These are phyloP conservation scores for Sycophila texana DNA, from an alignment of 2,888 invertebrate species.

Conservation along the genomic window DNA sequence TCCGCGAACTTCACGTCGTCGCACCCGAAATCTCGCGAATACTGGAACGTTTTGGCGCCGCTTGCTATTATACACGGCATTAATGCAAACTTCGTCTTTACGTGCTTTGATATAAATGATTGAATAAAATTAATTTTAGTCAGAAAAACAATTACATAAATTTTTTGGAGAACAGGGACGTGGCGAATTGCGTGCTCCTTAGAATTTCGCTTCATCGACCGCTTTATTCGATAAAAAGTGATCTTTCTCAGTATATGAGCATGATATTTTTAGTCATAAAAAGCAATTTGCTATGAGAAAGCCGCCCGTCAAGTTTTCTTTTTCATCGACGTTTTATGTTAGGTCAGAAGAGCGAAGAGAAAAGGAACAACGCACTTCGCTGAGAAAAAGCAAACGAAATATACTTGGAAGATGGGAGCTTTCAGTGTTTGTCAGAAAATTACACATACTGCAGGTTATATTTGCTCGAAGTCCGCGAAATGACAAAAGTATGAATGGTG, in stretches of 20 bases:
- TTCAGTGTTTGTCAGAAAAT: conserved; percentile 26
- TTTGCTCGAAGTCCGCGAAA: conserved; percentile 3
- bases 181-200: neutral
- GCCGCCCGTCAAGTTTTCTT: neutral
- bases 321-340: conserved; percentile 35
- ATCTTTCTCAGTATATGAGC: conserved; percentile 27
- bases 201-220: neutral
- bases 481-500: neutral
- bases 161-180: too few relatives aligned
- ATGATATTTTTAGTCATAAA: conserved; percentile 50
- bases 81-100: neutral
- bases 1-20: too few relatives aligned
- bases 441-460: conserved; percentile 16
- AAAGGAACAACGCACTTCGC: neutral
- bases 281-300: conserved; percentile 40
- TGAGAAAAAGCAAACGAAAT: neutral
- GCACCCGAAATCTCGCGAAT: neutral
- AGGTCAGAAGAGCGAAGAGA: conserved; percentile 6
- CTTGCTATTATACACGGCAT: neutral
- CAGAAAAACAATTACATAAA: too few relatives aligned
- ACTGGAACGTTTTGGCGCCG: neutral
- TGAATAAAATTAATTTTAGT: neutral
- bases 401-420: neutral
- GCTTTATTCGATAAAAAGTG: conserved; percentile 17
- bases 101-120: neutral